These are phyloP conservation scores for Drosophila repletoides DNA, from an alignment of 1,140 invertebrate genomes.

Conservation along the genomic window DNA sequence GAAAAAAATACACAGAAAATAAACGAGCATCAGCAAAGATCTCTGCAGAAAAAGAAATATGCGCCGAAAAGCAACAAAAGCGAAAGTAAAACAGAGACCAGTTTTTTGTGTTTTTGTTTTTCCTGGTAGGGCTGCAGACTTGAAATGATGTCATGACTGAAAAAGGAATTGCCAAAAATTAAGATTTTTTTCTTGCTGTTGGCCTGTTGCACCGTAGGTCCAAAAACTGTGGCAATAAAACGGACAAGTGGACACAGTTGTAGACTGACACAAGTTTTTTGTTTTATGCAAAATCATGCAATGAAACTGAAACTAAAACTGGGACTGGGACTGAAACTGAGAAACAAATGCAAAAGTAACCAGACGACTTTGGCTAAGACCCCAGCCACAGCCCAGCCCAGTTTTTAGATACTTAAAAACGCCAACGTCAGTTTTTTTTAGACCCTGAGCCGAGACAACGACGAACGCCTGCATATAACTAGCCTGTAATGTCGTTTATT, in stretches of 20 bases:
- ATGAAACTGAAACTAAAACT: slow-evolving; percentile 27
- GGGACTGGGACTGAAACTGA: slow-evolving; percentile 34
- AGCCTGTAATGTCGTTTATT: slow-evolving; percentile 71
- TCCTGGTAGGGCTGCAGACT: slow-evolving; percentile 61
- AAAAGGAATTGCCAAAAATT: slow-evolving; percentile 66
- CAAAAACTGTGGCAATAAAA: slow-evolving; percentile 20
- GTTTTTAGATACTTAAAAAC: no score
- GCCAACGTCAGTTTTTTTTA: slow-evolving; percentile 18
- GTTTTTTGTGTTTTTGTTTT: slow-evolving; percentile 44
- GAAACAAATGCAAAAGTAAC: slow-evolving; percentile 73
- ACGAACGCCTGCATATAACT: slow-evolving; percentile 61
- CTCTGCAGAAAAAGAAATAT: slow-evolving; percentile 47
- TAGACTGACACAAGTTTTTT: slow-evolving; percentile 16
- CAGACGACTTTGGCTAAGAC: slow-evolving; percentile 67
- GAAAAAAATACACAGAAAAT: slow-evolving; percentile 8
- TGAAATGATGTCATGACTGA: slow-evolving; percentile 74
- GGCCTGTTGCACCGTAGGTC: slow-evolving; percentile 45
- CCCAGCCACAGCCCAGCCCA: slow-evolving; percentile 54
- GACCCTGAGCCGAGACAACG: slow-evolving; percentile 56
- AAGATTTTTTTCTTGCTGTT: slow-evolving; percentile 31
- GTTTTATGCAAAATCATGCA: slow-evolving; percentile 54
- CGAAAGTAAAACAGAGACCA: slow-evolving; percentile 77
- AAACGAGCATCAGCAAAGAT: slow-evolving; percentile 31
- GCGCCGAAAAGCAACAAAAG: slow-evolving; percentile 57
- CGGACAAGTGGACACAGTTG: not conserved